A percentile compares a stretch with the other conserved stretches of the same genome.
phyloP scores from a whole-genome alignment of 2,888 invertebrate species.

The Leptopilina syphax region DNA sequence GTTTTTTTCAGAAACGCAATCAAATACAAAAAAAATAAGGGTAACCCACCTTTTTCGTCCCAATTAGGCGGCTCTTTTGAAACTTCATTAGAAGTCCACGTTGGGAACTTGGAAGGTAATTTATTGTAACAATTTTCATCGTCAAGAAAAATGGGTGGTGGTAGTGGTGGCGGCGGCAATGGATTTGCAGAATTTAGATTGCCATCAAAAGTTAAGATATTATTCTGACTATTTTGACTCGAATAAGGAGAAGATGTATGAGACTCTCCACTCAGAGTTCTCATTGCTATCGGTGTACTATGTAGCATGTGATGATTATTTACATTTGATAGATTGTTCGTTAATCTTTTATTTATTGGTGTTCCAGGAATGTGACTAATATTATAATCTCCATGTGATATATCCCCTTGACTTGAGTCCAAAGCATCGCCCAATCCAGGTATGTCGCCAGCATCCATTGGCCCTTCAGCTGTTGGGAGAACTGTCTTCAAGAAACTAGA shows the following conservation, averaged over 20 bases:
- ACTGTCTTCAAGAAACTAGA: conserved; percentile 80
- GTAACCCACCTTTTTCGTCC: conserved; percentile 69
- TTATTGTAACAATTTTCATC: conserved; percentile 75
- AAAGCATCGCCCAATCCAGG: conserved; percentile 72
- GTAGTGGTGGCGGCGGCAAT: conserved; percentile 74
- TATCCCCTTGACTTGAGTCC: conserved; percentile 61
- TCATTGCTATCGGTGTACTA: conserved; percentile 69
- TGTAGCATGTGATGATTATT: conserved; percentile 69
- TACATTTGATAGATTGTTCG: conserved; percentile 58
- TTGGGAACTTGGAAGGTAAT: conserved; percentile 77
- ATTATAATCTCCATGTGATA: conserved; percentile 67
- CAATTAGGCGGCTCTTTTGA: conserved; percentile 70
- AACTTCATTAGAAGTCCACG: conserved; percentile 74
- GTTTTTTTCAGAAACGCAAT: background rate
- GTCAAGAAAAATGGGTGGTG: conserved; percentile 74
- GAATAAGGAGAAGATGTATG: conserved; percentile 74
- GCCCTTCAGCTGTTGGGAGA: conserved; percentile 76
- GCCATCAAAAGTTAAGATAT: conserved; percentile 63
- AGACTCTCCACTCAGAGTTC: conserved; percentile 68
- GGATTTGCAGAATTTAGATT: conserved; percentile 64
- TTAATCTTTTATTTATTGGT: conserved; percentile 65
- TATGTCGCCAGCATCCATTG: conserved; percentile 66
- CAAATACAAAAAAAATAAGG: no score
- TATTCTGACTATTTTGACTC: conserved; percentile 73
- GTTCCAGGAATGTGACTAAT: conserved; percentile 77